Base-by-base conservation (phyloP, 2,113 vertebrate genomes). In the Cavia porcellus region DNA sequence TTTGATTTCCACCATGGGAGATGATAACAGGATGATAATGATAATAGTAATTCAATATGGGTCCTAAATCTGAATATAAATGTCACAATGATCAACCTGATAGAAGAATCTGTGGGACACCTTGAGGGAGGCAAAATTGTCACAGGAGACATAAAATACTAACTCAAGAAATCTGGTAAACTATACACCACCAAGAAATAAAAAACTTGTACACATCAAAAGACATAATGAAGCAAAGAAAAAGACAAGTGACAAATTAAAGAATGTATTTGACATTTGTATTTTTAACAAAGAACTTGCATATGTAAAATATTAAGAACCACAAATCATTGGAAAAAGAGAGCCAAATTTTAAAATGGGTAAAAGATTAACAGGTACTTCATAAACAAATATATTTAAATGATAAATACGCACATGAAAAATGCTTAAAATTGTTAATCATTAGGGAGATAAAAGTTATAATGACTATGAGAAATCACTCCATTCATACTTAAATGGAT, bases 211-310 rank as follows among this genome's bases (percentile, higher is more conserved):
- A 4, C 14, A 45, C 20, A 74, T 52, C 25, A 75, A 95, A 89
- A 90, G 45, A 75, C 17, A 64, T 13, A 89, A 59, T 89, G 72
- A 89, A 94, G 45, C 12, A 75, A 89, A 96, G 14, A 87, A 38
- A 86, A 72, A 92, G 25, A 81, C 32, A 84, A 92, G 55, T 13
- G 20, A 81, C 62, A 52, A 57, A n/a, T 52, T 77, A 30, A 70
- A 86, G 4, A 90, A 32, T 77, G 38, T 75, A 74, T 66, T 81
- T 90, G n/a, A 5, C 50, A 47, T 82, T 90, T 82, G 22, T 68
- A 81, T 74, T 86, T 86, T 52, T 81, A 77, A 75, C 64, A 84
- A 89, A 35, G 6, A 4, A 47, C n/a, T 70, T 57, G 4, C 38
- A 80, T 75, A 55, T 14, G 61, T 77, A 95, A 75, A 90, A 59